phyloP scores from a whole-genome alignment of 2,888 invertebrate genomes.

The Athalia circularis region DNA sequence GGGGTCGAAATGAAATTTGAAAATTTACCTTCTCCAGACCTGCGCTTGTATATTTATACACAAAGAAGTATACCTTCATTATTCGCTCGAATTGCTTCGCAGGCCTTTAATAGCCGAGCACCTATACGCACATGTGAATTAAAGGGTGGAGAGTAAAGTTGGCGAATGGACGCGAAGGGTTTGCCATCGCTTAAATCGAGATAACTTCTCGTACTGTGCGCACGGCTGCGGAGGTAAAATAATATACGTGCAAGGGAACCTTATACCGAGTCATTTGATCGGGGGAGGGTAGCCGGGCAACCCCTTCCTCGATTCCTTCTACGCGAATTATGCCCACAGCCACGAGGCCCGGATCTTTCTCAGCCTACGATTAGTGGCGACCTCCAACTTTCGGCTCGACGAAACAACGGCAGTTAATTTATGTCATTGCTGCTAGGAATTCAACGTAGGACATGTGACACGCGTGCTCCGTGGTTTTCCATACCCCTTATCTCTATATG shows the following conservation, averaged over 20 bases:
- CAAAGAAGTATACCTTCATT: not conserved
- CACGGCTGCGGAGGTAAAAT: constrained; percentile 8
- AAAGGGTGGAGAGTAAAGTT: not conserved
- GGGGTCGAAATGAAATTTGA: too few relatives aligned
- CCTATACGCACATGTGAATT: not conserved
- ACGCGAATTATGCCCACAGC: too few relatives aligned
- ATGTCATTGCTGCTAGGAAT: constrained; percentile 17
- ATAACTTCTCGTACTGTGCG: not conserved
- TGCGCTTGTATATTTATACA: too few relatives aligned
- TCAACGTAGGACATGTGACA: not conserved
- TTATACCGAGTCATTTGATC: not conserved
- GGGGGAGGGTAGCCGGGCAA: not conserved
- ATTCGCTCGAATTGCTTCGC: constrained; percentile 4
- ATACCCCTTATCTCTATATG: too few relatives aligned
- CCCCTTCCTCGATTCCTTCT: not conserved
- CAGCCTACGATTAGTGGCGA: not conserved
- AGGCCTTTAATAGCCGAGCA: not conserved
- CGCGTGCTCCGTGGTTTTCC: not conserved
- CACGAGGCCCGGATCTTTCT: too few relatives aligned
- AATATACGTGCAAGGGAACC: constrained; percentile 1
- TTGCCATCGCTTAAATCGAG: constrained; percentile 2
- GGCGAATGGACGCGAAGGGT: constrained; percentile 5
- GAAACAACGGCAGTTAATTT: constrained; percentile 29
- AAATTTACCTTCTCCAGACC: too few relatives aligned
- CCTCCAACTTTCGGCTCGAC: constrained; percentile 13